Conservation (phyloP, 2,797 vertebrate species). For the Luscinia luscinia region DNA sequence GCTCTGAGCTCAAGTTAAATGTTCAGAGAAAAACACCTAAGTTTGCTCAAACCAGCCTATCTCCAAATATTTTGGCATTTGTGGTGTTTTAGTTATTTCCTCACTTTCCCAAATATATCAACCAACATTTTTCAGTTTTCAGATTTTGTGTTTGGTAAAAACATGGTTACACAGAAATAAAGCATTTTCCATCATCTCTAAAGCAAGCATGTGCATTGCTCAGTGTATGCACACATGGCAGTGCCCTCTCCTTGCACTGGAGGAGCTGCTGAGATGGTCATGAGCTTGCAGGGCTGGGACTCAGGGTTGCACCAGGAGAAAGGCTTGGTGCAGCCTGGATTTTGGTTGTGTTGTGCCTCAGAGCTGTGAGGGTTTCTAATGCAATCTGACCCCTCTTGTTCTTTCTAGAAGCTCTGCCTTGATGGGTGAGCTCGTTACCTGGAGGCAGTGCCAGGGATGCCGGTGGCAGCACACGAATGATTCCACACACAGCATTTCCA, state of each 20-base stretch:
- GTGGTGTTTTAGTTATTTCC: neutral
- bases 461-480: neutral
- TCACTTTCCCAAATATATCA: neutral
- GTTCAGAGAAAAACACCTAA: neutral
- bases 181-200: neutral
- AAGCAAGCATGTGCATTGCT: neutral
- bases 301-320: neutral
- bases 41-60: neutral
- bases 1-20: neutral
- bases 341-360: neutral
- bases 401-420: conserved; percentile 44
- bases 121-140: neutral
- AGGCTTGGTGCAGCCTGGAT: neutral
- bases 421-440: conserved; percentile 31
- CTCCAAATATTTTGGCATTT: neutral
- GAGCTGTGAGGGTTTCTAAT: conserved; percentile 29
- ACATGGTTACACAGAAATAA: neutral
- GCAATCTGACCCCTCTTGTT: neutral
- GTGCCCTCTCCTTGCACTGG: neutral
- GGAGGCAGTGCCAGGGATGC: neutral
- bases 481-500: neutral
- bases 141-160: neutral
- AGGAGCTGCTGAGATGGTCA: rapidly evolving
- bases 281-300: neutral
- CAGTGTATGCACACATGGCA: rapidly evolving